phyloP scores from a whole-genome alignment of 1,140 invertebrate genomes.

The Heliconius hermathena region DNA sequence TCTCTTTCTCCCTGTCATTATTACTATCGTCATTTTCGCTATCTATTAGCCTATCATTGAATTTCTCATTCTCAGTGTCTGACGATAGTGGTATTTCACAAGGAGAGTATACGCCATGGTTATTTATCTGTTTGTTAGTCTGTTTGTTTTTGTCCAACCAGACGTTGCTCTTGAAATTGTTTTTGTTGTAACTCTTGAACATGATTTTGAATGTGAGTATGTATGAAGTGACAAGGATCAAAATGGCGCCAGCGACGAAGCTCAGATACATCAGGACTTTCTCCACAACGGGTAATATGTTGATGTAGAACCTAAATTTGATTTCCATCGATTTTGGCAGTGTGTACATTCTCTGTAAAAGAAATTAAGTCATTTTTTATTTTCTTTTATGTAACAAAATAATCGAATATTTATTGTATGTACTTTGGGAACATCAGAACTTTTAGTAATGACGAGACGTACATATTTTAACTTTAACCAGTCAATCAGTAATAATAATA shows the following conservation, averaged over 20 bases:
- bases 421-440: too few relatives aligned
- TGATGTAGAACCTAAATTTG: slow-evolving; percentile 88
- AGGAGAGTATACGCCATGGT: slow-evolving; percentile 61
- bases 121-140: slow-evolving; percentile 34
- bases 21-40: background rate
- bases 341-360: slow-evolving; percentile 85
- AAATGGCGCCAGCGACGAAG: slow-evolving; percentile 79
- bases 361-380: slow-evolving; percentile 29
- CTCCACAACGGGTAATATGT: slow-evolving; percentile 85
- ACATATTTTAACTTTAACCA: too few relatives aligned
- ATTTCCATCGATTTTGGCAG: slow-evolving; percentile 84
- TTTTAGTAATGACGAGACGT: too few relatives aligned
- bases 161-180: slow-evolving; percentile 49
- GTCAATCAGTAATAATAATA: too few relatives aligned
- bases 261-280: slow-evolving; percentile 83
- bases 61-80: slow-evolving; percentile 54
- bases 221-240: slow-evolving; percentile 56
- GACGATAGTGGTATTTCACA: slow-evolving; percentile 67
- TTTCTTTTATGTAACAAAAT: too few relatives aligned
- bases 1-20: slow-evolving; percentile 27
- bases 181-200: slow-evolving; percentile 60
- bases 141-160: slow-evolving; percentile 55
- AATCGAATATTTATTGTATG: too few relatives aligned
- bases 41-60: slow-evolving; percentile 36
- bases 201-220: slow-evolving; percentile 69